Evolutionary conservation across 2,113 vertebrate species (phyloP), one percentile per base, ranked within the genome.

Genomic region (Pongo pygmaeus): DNA sequence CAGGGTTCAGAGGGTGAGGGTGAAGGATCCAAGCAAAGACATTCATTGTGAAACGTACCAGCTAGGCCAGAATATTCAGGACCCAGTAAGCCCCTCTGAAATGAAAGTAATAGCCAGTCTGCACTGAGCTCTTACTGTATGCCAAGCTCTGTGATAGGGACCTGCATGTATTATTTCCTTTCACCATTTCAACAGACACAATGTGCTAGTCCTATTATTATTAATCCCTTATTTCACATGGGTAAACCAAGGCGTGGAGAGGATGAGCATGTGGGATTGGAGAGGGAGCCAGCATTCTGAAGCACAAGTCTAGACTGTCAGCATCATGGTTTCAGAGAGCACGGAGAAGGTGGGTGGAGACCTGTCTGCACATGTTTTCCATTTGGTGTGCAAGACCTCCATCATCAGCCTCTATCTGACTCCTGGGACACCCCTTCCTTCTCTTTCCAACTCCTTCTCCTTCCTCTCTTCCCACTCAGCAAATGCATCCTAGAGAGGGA

Each of bases 131-230:
- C 79, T 20, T 11, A 13, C 6, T n/a, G 20, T 1, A 8, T 2
- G 2, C 59, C 3, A 12, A 2, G 67, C 2, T 0, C 40, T 0
- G 6, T 1, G 8, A 10, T 1, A n/a, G 27, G 75, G n/a, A 9
- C 57, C 16, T 16, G 4, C 9, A 12, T 0, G 2, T 5, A 0
- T 8, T 0, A 4, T n/a, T 30, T 72, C 61, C 77, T 57, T 43
- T 35, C 20, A 2, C 14, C 30, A 0, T 38, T n/a, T 91, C 89
- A 12, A 8, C 70, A 88, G 61, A 52, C 8, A 1, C 22, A 13
- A 2, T 3, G 0, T 13, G 22, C 23, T 9, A 40, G 88, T 27
- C 6, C 84, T 57, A 0, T n/a, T 16, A 23, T 23, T 10, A 14
- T 4, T 4, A 22, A 8, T 20, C 72, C 46, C 1, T 0, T 2